Evolutionary conservation across 2,797 vertebrate genomes (phyloP).

Genomic region (Odontamblyopus rebecca): DNA sequence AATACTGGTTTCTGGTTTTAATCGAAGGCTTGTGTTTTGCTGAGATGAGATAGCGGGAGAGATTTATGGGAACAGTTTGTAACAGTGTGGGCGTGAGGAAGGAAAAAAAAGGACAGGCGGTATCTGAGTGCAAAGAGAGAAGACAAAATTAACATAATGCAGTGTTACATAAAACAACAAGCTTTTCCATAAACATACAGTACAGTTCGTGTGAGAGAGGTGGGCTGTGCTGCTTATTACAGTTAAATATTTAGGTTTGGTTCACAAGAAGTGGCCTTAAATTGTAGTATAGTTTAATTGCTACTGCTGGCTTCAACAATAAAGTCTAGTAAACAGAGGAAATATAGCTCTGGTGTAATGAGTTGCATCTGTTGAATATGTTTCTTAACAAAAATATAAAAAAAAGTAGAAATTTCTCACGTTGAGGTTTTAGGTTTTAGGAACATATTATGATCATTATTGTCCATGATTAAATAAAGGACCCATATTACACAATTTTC

Average conservation of each 20-base stretch:
- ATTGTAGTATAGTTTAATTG: neutral
- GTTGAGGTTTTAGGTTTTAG: too few species aligned
- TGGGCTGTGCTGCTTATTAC: slow-evolving; percentile 5
- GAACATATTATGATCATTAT: too few species aligned
- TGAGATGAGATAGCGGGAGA: slow-evolving; percentile 53
- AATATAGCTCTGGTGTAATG: too few species aligned
- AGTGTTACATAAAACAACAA: slow-evolving; percentile 35
- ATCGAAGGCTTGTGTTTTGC: slow-evolving; percentile 57
- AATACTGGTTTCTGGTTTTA: slow-evolving; percentile 54
- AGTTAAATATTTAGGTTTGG: neutral
- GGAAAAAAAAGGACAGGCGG: slow-evolving; percentile 7
- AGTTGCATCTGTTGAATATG: too few species aligned
- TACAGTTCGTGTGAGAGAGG: slow-evolving; percentile 23
- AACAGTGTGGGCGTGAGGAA: slow-evolving; percentile 35
- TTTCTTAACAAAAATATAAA: too few species aligned
- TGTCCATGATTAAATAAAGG: too few species aligned
- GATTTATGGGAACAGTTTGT: slow-evolving; percentile 57
- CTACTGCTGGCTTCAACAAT: neutral
- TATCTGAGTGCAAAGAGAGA: slow-evolving; percentile 22
- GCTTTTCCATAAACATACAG: slow-evolving; percentile 21
- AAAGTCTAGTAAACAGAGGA: neutral
- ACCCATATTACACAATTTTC: too few species aligned
- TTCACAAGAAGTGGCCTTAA: neutral
- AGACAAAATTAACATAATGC: slow-evolving; percentile 39
- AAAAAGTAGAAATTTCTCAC: too few species aligned